Base-by-base conservation (phyloP, 2,113 vertebrate genomes). In the Maccullochella peelii region DNA sequence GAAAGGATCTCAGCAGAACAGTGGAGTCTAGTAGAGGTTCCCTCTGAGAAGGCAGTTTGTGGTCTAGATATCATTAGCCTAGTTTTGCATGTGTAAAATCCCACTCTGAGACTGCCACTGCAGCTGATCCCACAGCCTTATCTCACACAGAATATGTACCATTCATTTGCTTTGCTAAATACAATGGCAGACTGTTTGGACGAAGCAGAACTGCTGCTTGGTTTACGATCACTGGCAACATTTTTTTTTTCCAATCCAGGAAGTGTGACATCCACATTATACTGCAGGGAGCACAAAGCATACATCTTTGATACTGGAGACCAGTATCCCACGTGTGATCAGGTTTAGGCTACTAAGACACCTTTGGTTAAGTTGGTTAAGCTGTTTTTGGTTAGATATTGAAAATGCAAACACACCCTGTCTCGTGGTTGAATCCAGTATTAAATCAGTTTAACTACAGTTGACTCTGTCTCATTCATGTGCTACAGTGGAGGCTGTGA, bases 401-500 rank as follows among this genome's bases (percentile, higher is more conserved):
- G 1, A 80, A 79, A 67, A 72, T 36, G 23, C 49, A 66, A 78
- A 75, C n/a, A 50, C 12, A 38, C 30, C 55, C 5, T 59, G 38
- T 67, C 40, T 80, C 16, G 14, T 78, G 72, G 30, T 54, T 20
- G 30, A 73, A 59, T 72, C 25, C 42, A 61, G 20, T 18, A 73
- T 38, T 49, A n/a, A 75, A 65, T 79, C 36, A 58, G 52, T 73
- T 25, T 27, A 62, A 68, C 52, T n/a, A 5, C 30, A 16, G 47
- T 70, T 77, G 62, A 70, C 66, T 73, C 49, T 11, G 50, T 78
- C 62, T 85, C 65, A 67, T 33, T 82, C 42, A 42, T 67, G 55
- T 66, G 38, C 82, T 40, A 69, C 50, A 83, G 54, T 2, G 58
- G 70, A 77, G 71, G 67, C 81, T 80, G 52, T 68, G 78, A 80